Evolutionary conservation across 2,888 invertebrate genomes (phyloP), one percentile per base, ranked within the genome.

Genomic region (Drosophila monieri): DNA sequence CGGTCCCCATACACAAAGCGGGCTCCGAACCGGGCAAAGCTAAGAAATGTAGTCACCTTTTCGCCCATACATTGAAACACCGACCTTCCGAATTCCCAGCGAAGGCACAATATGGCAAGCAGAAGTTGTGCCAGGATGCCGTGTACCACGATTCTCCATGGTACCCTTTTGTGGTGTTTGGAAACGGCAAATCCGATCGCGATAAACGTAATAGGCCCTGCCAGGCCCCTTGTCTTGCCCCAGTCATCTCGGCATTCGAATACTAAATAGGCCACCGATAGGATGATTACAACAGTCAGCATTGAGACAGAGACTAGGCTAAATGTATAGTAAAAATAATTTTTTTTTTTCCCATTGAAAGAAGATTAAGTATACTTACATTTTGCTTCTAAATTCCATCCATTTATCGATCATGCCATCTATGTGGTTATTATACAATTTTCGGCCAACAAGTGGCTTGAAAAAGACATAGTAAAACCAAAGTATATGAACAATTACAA

Each of bases 101-200:
- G 93, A 67, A 98, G 94, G 59, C 97, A 96, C n/a, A 97, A 73
- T 0, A 98, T 83, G 0, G 97, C 98, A 59, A 98, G 93, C 1
- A 94, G 49, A 84, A 98, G 96, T 92, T 99, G 98, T 1, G 97
- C 91, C 0, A 94, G 91, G 9, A 97, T 90, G 0, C 98, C 98
- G 89, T 94, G 94, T 8, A 95, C 83, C 0, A 98, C 95, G 0
- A 95, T 94, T 1, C 94, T 93, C 97, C 97, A 97, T 65, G 93
- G 93, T 1, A 96, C 92, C 93, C 77, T 91, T 89, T 49, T 90
- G 80, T 23, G 93, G 93, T 94, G 90, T 69, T 93, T 93, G 0
- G 94, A 95, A 73, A 94, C 93, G 6, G 94, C 15, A 80, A 93
- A 94, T 18, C 94, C 94, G n/a, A 94, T 73, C 0, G 93, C 6